Conservation (phyloP, 1,140 invertebrate genomes). For the Achatina immaculata region DNA sequence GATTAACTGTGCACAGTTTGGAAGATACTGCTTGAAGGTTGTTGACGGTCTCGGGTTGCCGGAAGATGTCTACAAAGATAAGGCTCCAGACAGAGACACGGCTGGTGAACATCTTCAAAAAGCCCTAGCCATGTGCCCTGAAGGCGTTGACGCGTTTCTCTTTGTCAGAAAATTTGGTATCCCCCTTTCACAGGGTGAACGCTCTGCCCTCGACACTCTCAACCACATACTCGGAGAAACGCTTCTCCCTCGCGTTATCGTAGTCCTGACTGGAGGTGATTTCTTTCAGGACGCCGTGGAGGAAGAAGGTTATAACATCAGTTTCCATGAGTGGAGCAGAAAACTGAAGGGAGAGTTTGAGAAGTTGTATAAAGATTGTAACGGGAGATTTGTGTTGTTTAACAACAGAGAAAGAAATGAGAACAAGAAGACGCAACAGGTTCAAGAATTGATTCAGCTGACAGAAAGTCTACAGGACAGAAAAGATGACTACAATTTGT, state of each 20-base stretch:
- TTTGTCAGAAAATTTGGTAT: not conserved
- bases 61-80: not conserved
- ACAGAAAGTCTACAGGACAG: not conserved
- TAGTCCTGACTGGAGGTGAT: too few species aligned
- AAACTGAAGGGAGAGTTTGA: not conserved
- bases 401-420: not conserved
- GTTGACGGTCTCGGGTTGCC: too few species aligned
- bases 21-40: not conserved
- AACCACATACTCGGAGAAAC: too few species aligned
- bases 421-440: not conserved
- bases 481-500: not conserved
- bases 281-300: not conserved
- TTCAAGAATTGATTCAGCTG: not conserved
- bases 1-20: not conserved
- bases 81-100: not conserved
- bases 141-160: not conserved
- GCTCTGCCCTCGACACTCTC: not conserved
- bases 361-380: not conserved
- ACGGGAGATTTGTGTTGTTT: not conserved
- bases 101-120: not conserved
- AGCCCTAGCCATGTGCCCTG: not conserved
- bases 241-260: too few species aligned
- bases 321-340: not conserved
- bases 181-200: not conserved
- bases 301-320: not conserved